Evolutionary conservation across 2,888 invertebrate genomes (phyloP).

Genomic region (Selenia dentaria): DNA sequence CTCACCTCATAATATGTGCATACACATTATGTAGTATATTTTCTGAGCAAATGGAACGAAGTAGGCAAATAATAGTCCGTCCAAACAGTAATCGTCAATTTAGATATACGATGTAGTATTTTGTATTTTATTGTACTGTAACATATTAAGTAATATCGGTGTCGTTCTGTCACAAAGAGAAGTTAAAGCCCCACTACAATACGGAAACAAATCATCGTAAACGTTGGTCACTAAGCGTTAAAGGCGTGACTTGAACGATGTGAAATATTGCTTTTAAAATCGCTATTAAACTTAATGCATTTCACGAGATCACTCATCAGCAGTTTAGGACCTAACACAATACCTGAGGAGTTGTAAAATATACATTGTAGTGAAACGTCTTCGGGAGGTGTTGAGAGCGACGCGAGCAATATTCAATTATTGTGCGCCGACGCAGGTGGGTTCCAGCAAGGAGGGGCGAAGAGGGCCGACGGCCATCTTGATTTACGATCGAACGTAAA

Average conservation of each 20-base stretch:
- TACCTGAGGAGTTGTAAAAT: constrained; percentile 72
- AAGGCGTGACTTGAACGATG: constrained; percentile 72
- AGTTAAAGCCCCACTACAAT: constrained; percentile 55
- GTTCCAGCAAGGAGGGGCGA: constrained; percentile 46
- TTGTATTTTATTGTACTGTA: too few relatives aligned
- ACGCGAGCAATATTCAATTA: constrained; percentile 83
- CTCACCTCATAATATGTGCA: too few relatives aligned
- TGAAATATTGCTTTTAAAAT: constrained; percentile 82
- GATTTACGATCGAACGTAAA: constrained; percentile 82
- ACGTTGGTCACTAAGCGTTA: constrained; percentile 67
- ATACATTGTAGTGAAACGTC: constrained; percentile 74
- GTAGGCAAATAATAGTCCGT: not conserved
- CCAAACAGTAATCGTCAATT: too few relatives aligned
- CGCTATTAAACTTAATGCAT: constrained; percentile 78
- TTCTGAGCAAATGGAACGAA: not conserved
- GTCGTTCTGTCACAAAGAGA: constrained; percentile 52
- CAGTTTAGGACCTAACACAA: constrained; percentile 82
- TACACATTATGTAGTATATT: too few relatives aligned
- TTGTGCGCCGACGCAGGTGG: constrained; percentile 76
- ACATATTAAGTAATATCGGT: constrained; percentile 40
- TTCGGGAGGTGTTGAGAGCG: constrained; percentile 80
- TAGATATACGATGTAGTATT: too few relatives aligned
- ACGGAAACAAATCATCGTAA: constrained; percentile 83
- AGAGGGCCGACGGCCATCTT: constrained; percentile 73
- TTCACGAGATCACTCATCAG: constrained; percentile 79